These are phyloP conservation scores for Tinea pellionella DNA, from an alignment of 2,888 invertebrate species.

Conservation along the genomic window DNA sequence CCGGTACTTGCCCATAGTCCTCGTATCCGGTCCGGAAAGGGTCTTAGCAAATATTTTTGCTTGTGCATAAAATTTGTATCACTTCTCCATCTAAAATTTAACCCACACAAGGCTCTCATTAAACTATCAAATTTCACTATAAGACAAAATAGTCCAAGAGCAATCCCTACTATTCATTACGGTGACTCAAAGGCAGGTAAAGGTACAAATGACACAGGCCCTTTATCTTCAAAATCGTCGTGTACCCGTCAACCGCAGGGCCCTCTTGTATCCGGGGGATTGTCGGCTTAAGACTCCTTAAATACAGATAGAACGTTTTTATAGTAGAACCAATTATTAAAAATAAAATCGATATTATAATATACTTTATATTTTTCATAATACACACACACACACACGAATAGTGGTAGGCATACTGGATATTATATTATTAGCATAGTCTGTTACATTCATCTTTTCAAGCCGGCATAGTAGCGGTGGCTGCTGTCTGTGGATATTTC, in stretches of 20 bases:
- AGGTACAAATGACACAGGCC: slow-evolving; percentile 8
- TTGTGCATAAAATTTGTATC: too few relatives aligned
- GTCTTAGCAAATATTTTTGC: too few relatives aligned
- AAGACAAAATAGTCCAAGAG: not conserved
- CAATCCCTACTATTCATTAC: not conserved
- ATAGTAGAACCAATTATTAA: not conserved
- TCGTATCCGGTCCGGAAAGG: too few relatives aligned
- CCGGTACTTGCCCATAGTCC: too few relatives aligned
- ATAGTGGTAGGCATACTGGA: too few relatives aligned
- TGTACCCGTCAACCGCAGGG: slow-evolving; percentile 11
- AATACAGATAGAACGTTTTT: not conserved
- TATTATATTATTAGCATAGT: too few relatives aligned
- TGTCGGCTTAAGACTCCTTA: slow-evolving; percentile 8
- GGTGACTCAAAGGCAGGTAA: slow-evolving; percentile 1
- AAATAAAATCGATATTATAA: too few relatives aligned
- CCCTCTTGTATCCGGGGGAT: not conserved
- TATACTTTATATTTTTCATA: too few relatives aligned
- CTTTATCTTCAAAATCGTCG: slow-evolving; percentile 6
- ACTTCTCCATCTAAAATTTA: not conserved
- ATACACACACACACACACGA: too few relatives aligned
- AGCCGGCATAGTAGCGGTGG: too few relatives aligned
- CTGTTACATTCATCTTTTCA: too few relatives aligned
- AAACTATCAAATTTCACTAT: not conserved
- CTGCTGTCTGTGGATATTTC: too few relatives aligned
- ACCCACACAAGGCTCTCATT: not conserved